Conservation (phyloP, 2,888 invertebrate genomes). For the Rosalia funebris region DNA sequence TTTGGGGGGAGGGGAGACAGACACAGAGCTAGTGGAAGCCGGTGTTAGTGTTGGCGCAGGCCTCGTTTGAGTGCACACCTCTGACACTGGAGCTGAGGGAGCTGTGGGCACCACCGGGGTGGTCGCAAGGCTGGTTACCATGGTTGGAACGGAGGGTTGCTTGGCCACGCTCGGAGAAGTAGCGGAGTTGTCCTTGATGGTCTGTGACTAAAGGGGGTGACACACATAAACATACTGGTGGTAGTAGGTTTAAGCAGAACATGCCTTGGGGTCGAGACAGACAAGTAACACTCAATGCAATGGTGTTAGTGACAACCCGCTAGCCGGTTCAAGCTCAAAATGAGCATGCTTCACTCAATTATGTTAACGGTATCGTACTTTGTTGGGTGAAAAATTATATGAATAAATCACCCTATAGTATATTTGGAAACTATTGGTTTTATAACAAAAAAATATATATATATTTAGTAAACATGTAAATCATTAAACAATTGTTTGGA, state of each 20-base stretch:
- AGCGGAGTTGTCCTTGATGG: constrained; percentile 67
- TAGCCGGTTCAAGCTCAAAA: constrained; percentile 38
- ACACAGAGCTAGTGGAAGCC: constrained; percentile 59
- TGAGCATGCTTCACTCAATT: constrained; percentile 43
- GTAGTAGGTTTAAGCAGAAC: constrained; percentile 32
- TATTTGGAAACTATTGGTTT: too few species aligned
- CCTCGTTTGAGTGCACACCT: constrained; percentile 63
- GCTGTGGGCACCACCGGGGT: constrained; percentile 40
- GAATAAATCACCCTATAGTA: too few species aligned
- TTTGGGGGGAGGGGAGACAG: constrained; percentile 56
- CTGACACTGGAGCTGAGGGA: constrained; percentile 58
- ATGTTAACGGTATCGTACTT: constrained; percentile 14
- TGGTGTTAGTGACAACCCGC: constrained; percentile 52
- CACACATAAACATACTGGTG: constrained; percentile 44
- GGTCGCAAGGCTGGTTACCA: constrained; percentile 42
- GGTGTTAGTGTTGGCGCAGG: constrained; percentile 58
- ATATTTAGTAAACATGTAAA: too few species aligned
- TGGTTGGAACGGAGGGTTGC: constrained; percentile 42
- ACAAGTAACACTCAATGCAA: constrained; percentile 42
- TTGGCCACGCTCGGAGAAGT: constrained; percentile 61
- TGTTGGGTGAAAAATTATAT: background rate
- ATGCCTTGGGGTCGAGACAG: constrained; percentile 30
- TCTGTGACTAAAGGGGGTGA: constrained; percentile 65
- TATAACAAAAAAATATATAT: too few species aligned
- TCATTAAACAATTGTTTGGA: too few species aligned